Percentiles rank a stretch among this genome's conserved stretches.
Evolutionary conservation across 2,888 invertebrate genomes (phyloP).

Genomic region (Euzetes globulus): DNA sequence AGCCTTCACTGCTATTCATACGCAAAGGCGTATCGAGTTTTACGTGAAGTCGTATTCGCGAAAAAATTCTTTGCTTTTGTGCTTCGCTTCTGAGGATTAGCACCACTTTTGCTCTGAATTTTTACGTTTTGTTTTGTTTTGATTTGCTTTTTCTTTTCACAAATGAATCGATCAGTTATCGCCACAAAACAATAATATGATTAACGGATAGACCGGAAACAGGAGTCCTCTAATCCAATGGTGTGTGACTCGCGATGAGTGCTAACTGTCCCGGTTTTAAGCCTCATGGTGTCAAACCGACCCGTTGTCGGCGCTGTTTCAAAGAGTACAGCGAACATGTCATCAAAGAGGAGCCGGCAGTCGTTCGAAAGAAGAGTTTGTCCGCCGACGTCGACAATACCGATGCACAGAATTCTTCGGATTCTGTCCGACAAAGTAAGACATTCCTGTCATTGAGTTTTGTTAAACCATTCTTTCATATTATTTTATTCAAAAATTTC

Average conservation of each 20-base stretch:
- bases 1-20: neutral
- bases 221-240: neutral
- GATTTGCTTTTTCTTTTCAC: neutral
- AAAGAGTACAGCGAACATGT: constrained; percentile 51
- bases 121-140: neutral
- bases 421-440: neutral
- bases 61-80: neutral
- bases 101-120: neutral
- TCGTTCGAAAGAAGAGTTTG: neutral
- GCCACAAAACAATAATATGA: neutral
- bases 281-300: constrained; percentile 88
- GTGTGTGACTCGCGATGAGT: constrained; percentile 30
- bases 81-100: neutral
- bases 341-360: neutral
- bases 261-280: constrained; percentile 62
- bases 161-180: neutral
- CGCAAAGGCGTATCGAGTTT: neutral
- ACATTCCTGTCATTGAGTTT: too few relatives aligned
- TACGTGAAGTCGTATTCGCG: neutral
- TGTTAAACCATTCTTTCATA: neutral
- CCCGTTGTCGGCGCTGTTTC: constrained; percentile 85
- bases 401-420: neutral
- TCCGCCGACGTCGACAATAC: neutral
- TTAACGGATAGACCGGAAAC: neutral
- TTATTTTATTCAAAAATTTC: neutral